These are phyloP conservation scores for Lithophane leautieri DNA, from an alignment of 2,888 invertebrate genomes.

Conservation along the genomic window DNA sequence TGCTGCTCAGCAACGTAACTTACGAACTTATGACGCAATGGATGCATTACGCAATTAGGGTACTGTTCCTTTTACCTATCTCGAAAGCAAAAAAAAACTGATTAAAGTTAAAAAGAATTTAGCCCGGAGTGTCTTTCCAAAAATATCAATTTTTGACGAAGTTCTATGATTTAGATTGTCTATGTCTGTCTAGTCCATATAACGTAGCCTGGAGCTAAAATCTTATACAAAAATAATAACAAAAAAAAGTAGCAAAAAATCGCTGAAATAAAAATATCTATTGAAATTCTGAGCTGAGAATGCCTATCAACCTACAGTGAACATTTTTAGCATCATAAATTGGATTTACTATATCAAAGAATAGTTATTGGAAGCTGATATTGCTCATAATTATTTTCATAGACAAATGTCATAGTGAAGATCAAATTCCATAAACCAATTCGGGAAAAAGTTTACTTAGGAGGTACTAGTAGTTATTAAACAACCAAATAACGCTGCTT, in stretches of 20 bases:
- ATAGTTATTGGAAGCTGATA: conserved; percentile 1
- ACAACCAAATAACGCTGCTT: neutral
- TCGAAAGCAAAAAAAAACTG: neutral
- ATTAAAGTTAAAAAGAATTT: neutral
- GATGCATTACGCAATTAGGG: no score
- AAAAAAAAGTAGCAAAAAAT: neutral
- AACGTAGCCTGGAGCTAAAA: neutral
- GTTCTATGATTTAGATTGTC: neutral
- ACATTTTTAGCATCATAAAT: neutral
- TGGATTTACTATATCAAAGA: neutral
- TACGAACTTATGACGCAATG: no score
- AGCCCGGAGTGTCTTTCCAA: neutral
- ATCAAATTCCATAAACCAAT: neutral
- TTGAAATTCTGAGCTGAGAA: conserved; percentile 1
- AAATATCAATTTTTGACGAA: neutral
- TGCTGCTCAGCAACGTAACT: no score
- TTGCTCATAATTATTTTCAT: neutral
- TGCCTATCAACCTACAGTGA: no score
- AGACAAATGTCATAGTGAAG: neutral
- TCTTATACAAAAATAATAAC: neutral
- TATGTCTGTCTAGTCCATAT: neutral
- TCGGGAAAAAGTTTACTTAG: neutral
- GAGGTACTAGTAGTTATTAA: neutral
- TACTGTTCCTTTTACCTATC: neutral
- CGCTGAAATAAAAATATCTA: neutral